A percentile compares a stretch with the other conserved stretches of the same genome.
Conservation (phyloP, 2,888 invertebrate genomes). For the Carpatolechia fugitivella region DNA sequence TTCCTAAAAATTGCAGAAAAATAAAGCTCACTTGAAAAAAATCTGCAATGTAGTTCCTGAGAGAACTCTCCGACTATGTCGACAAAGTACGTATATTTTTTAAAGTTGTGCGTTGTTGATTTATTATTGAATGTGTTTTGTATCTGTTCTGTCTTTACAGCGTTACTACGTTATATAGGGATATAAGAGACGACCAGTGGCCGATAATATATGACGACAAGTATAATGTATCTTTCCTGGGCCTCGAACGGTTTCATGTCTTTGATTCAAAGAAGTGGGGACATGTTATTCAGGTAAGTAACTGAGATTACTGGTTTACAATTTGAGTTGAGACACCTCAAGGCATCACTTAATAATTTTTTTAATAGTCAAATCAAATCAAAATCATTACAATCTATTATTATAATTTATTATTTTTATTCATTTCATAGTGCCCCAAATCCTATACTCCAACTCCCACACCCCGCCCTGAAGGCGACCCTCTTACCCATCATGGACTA, state of each 20-base stretch:
- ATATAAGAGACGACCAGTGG: conserved; percentile 81
- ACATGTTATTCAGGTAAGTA: conserved; percentile 82
- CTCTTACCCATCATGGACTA: too few species aligned
- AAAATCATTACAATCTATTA: too few species aligned
- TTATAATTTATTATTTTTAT: too few species aligned
- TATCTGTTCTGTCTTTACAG: not conserved
- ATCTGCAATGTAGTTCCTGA: not conserved
- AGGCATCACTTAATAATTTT: too few species aligned
- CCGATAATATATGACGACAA: conserved; percentile 88
- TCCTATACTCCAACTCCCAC: too few species aligned
- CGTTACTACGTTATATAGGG: conserved; percentile 66
- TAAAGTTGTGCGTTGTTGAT: too few species aligned
- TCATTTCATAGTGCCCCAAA: too few species aligned
- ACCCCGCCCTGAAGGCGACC: too few species aligned
- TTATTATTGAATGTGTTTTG: too few species aligned
- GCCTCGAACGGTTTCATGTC: conserved; percentile 91
- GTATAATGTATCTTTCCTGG: conserved; percentile 90
- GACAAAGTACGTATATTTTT: too few species aligned
- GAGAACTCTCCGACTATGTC: not conserved
- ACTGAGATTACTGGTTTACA: not conserved
- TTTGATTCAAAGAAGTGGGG: conserved; percentile 95
- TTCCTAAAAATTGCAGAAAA: too few species aligned
- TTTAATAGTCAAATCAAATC: too few species aligned
- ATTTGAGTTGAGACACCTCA: not conserved
- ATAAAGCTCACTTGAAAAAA: not conserved